Base-by-base conservation (phyloP, 1,140 invertebrate genomes). In the Drosophila grimshawi region DNA sequence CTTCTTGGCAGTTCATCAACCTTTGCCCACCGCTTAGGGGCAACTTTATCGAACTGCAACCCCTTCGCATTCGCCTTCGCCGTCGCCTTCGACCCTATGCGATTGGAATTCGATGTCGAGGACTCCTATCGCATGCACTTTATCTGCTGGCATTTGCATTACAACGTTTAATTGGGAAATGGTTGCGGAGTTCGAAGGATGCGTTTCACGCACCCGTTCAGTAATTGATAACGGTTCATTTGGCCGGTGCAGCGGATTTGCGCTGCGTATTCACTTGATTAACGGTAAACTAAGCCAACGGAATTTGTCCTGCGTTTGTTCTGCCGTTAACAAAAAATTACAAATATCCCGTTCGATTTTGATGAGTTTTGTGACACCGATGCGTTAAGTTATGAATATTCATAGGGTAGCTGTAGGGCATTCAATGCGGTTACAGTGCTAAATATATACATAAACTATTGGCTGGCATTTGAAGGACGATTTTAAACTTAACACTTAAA, bases 141-240 rank as follows among this genome's bases (percentile, higher is more conserved):
- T 85, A 89, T 89, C 80, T 85, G 45, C 70, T 67, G 57, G 64
- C 69, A 89, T 89, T 89, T 89, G 80, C 83, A 89, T 89, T 74
- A 71, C 55, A 53, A 57, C 52, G 60, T 74, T 88, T 88, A 89
- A 88, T 88, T 88, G 79, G 72, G 35, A 76, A 80, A 60, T 37
- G 39, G 46, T 33, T 51, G 8, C 32, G 62, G 32, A 41, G 37
- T 30, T 33, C 74, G 68, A 65, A 55, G 65, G 66, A 75, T 77
- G 69, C 51, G 80, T 74, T 74, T 70, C 76, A 86, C 59, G 71
- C 67, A 74, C 76, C 85, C 80, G 85, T 81, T 88, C 72, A 56
- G 62, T 70, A 85, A 89, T 89, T 83, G 80, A 88, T 88, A 88
- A 88, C 85, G 85, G 85, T 88, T 89, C 80, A 83, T 89, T 89